A percentile compares a stretch with the other conserved stretches of the same genome.
Conservation (phyloP, 2,113 vertebrate genomes). For the Gila orcuttii region DNA sequence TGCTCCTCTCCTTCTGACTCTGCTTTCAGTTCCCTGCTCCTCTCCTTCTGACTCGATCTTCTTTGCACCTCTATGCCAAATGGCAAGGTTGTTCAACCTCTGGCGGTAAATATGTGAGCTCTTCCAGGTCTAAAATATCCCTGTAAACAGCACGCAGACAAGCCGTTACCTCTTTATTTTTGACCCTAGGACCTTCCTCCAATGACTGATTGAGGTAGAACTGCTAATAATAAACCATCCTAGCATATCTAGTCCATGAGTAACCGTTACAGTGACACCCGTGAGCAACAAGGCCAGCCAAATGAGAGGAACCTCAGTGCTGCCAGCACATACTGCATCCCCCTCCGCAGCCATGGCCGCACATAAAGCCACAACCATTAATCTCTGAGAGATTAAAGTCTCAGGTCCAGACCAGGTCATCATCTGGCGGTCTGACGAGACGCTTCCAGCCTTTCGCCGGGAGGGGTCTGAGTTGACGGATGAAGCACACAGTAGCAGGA, state of each 20-base stretch:
- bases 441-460: conserved; percentile 61
- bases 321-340: conserved; percentile 49
- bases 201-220: conserved; percentile 80
- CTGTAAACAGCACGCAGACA: conserved; percentile 78
- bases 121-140: conserved; percentile 69
- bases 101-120: conserved; percentile 77
- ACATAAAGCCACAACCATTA: conserved; percentile 73
- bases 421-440: conserved; percentile 63
- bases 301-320: conserved; percentile 68
- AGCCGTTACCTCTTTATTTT: conserved; percentile 83
- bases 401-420: conserved; percentile 72
- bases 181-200: conserved; percentile 81
- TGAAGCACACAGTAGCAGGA: conserved; percentile 63
- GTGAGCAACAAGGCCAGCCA: conserved; percentile 71
- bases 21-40: background rate
- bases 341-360: conserved; percentile 44
- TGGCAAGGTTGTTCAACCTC: conserved; percentile 72
- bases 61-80: conserved; percentile 65
- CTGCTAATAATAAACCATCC: conserved; percentile 80
- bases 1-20: background rate
- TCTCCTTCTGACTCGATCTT: conserved; percentile 1
- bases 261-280: conserved; percentile 76
- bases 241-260: conserved; percentile 82
- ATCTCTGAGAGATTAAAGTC: conserved; percentile 73
- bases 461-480: conserved; percentile 64